Conservation (phyloP, 2,888 invertebrate species). For the Troglohyphantes excavatus region DNA sequence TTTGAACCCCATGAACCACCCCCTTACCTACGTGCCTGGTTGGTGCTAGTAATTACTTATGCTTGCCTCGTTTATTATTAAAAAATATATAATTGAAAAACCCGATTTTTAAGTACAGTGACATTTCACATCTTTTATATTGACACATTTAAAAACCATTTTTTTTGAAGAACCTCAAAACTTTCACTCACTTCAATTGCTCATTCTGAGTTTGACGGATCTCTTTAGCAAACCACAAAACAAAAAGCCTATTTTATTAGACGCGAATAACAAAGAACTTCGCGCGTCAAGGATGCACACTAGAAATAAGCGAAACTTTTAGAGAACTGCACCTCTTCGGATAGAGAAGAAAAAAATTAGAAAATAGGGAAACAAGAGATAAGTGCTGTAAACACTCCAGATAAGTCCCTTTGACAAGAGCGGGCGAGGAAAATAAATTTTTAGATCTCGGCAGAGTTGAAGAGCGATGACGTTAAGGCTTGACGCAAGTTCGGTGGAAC, state of each 20-base stretch:
- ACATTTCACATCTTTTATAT: too few relatives aligned
- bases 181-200: not conserved
- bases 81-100: too few relatives aligned
- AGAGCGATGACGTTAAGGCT: slow-evolving; percentile 67
- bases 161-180: not conserved
- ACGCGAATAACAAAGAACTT: slow-evolving; percentile 6
- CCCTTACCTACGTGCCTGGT: too few relatives aligned
- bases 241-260: slow-evolving; percentile 30
- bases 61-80: too few relatives aligned
- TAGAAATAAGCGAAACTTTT: slow-evolving; percentile 57
- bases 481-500: slow-evolving; percentile 54
- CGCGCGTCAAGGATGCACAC: slow-evolving; percentile 54
- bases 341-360: not conserved
- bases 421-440: slow-evolving; percentile 49
- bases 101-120: too few relatives aligned
- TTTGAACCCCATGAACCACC: too few relatives aligned
- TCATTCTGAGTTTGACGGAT: slow-evolving; percentile 16
- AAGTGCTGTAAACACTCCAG: slow-evolving; percentile 75
- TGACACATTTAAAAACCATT: too few relatives aligned
- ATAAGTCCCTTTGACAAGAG: slow-evolving; percentile 46
- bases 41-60: too few relatives aligned
- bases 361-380: slow-evolving; percentile 45
- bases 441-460: slow-evolving; percentile 27
- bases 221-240: not conserved
- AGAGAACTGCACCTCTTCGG: slow-evolving; percentile 1